Base-by-base conservation (phyloP, 2,888 invertebrate species). In the Shargacucullia verbasci region DNA sequence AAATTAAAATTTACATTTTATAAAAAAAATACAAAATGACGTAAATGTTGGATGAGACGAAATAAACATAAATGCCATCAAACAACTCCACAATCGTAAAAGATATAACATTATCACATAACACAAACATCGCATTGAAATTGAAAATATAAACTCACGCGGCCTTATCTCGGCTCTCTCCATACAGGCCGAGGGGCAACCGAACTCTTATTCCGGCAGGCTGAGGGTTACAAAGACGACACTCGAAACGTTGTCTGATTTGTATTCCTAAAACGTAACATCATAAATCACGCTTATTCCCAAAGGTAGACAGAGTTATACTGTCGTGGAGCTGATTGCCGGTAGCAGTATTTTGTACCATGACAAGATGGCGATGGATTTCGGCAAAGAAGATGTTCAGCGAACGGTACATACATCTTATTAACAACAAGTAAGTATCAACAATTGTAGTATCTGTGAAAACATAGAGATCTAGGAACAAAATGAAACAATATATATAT, bases 71-170 rank as follows among this genome's bases (percentile, higher is more conserved):
- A n/a, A 25, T 1, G 20, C 39, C 25, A 37, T 8, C 15, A 48
- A 31, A 52, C 20, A 20, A 7, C 33, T 15, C 20, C 13, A 41
- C 27, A 50, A 48, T 34, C 68, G 39, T 43, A 57, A 63, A 58
- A 44, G 14, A 40, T 37, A 41, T 35, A 40, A 46, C 41, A 50
- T 62, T 46, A 53, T 48, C 25, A 43, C 48, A 2, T 9, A 35
- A 27, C 25, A 41, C 54, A 61, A 37, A 56, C 41, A 29, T 52
- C 12, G 39, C 27, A 43, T 47, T 60, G 65, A 58, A 68, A 76
- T 65, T 69, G 65, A 69, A 64, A 59, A 59, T 65, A 65, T 75
- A 72, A 75, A 68, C 39, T 59, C 58, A 57, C 15, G 45, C 20
- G 29, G 27, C 38, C 35, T 64, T 65, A 61, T 61, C 46, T 55